Conservation (phyloP, 1,140 invertebrate species). For the Drosophila yakuba region DNA sequence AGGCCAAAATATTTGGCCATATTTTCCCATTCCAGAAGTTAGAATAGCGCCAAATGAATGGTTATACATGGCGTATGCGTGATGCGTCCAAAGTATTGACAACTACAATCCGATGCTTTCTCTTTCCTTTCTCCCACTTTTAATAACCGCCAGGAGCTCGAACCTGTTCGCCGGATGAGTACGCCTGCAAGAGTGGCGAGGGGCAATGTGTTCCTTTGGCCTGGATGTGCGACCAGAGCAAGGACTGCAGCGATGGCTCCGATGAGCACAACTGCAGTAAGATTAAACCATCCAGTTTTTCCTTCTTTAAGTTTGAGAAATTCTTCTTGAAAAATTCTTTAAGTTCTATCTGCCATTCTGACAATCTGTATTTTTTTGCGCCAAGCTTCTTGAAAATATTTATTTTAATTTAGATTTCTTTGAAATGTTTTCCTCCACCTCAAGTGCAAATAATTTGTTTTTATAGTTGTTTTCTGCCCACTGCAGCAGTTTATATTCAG, state of each 20-base stretch:
- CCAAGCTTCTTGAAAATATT: not conserved
- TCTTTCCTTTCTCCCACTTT: conserved; percentile 5
- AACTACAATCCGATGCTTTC: conserved; percentile 13
- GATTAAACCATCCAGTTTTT: conserved; percentile 76
- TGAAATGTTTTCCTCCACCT: not conserved
- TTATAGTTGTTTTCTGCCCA: not conserved
- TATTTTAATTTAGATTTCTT: not conserved
- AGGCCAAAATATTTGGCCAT: conserved; percentile 18
- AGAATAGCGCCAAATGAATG: conserved; percentile 25
- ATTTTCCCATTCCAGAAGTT: not conserved
- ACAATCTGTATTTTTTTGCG: not conserved
- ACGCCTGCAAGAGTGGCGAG: conserved; percentile 91
- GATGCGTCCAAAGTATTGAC: conserved; percentile 23
- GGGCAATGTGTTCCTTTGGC: conserved; percentile 95
- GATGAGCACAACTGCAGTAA: conserved; percentile 96
- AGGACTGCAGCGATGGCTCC: conserved; percentile 94
- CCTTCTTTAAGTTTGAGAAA: conserved; percentile 9
- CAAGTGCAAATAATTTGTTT: not conserved
- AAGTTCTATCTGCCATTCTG: not conserved
- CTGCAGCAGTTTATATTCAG: not conserved
- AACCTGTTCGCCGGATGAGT: conserved; percentile 93
- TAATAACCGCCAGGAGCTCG: conserved; percentile 87
- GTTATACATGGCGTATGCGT: conserved; percentile 31
- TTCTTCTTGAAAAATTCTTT: not conserved
- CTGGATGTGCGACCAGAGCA: conserved; percentile 96